Percentiles rank a stretch among this genome's conserved stretches.
Conservation (phyloP, 2,797 vertebrate genomes). For the Chiropotes sagulatus region DNA sequence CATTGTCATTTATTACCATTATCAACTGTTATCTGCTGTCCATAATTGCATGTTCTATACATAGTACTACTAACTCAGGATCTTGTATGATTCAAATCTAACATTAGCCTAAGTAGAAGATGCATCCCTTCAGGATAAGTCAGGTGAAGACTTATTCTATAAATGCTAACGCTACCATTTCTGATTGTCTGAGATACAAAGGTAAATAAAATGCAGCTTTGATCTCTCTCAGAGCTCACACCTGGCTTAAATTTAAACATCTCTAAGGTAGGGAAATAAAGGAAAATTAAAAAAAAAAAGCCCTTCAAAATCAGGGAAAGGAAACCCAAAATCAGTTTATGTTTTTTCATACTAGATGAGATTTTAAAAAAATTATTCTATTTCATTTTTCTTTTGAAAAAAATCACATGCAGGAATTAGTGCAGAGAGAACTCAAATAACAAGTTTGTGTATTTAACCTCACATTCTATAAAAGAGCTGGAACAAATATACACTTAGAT, state of each 20-base stretch:
- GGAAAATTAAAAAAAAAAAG: not conserved
- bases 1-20: not conserved
- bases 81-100: not conserved
- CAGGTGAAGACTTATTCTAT: not conserved
- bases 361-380: not conserved
- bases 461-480: not conserved
- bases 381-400: not conserved
- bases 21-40: not conserved
- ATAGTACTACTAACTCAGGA: not conserved
- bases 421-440: not conserved
- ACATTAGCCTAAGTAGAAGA: not conserved
- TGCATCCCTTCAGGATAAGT: not conserved
- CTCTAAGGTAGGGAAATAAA: not conserved
- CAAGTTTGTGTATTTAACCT: not conserved
- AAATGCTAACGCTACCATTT: not conserved
- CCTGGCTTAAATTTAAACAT: not conserved
- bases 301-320: not conserved
- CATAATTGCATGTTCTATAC: not conserved
- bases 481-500: constrained; percentile 28
- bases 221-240: not conserved
- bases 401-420: not conserved
- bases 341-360: not conserved
- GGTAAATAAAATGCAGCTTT: not conserved
- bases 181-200: not conserved
- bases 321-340: not conserved